Evolutionary conservation across 2,888 invertebrate species (phyloP), one percentile per base, ranked within the genome.

Genomic region (Eupithecia inturbata): DNA sequence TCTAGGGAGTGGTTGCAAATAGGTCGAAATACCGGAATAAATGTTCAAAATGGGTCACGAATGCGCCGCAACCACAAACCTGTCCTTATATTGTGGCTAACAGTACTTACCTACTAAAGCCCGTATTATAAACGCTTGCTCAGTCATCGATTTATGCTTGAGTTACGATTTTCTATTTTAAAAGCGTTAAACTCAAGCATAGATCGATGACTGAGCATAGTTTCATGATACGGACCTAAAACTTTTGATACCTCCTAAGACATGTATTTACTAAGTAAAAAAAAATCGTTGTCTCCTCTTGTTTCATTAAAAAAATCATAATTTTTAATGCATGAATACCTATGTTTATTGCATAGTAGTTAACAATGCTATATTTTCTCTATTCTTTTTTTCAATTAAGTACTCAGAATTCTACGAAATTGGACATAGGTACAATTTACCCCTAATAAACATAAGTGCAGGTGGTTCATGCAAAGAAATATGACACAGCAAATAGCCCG

Each of bases 391-490:
- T 26, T 16, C 26, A 66, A 66, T 66, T n/a, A n/a, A 19, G 19
- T 41, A 64, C 45, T 57, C 63, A 26, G 62, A 67, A 41, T 70
- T 36, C 66, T 70, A 83, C 75, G 79, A 80, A 81, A 77, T 84
- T 86, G 84, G 80, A 3, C 45, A 45, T 33, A n/a, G n/a, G n/a
- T n/a, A n/a, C 19, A 62, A 63, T 72, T 57, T 67, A 82, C 81
- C 80, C 79, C 86, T n/a, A 75, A 89, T 89, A 88, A 91, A 90
- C 85, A 86, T 85, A n/a, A n/a, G n/a, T n/a, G n/a, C n/a, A n/a
- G n/a, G n/a, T 88, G 89, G 88, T 88, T 82, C 79, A 71, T 71
- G 78, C 81, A 85, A 88, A 88, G 85, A 87, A 86, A 86, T 82
- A 86, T 84, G 80, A 84, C 79, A 82, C 80, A 74, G 76, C 78